Percentiles rank a stretch among this genome's conserved stretches.
These are phyloP conservation scores for Pogonomyrmex californicus DNA, from an alignment of 1,140 invertebrate genomes.

Conservation along the genomic window DNA sequence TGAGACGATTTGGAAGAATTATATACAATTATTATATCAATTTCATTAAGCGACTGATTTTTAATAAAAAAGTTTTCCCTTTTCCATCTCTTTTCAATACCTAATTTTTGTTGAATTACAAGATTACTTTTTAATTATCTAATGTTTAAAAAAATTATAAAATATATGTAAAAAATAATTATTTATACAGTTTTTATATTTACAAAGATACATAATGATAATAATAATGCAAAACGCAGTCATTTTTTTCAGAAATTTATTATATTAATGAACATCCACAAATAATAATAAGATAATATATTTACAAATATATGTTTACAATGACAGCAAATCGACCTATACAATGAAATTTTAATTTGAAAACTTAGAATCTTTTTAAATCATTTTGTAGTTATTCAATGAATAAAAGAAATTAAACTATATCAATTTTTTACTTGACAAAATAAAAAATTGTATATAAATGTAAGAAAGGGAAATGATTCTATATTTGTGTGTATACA, in stretches of 20 bases:
- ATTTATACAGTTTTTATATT: conserved; percentile 61
- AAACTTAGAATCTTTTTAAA: background rate
- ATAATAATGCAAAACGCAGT: conserved; percentile 66
- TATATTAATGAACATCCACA: conserved; percentile 39
- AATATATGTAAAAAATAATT: conserved; percentile 12
- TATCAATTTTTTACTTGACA: conserved; percentile 37
- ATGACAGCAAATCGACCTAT: conserved; percentile 15
- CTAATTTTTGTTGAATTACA: background rate
- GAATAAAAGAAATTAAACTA: conserved; percentile 10
- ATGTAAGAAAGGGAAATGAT: conserved; percentile 5
- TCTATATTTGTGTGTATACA: background rate
- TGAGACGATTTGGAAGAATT: conserved; percentile 83
- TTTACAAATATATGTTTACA: conserved; percentile 52
- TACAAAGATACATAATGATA: conserved; percentile 54
- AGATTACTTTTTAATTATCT: background rate
- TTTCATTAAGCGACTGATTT: conserved; percentile 84
- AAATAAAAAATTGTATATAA: conserved; percentile 59
- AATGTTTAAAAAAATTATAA: conserved; percentile 10
- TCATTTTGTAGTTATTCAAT: background rate
- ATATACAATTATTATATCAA: conserved; percentile 86
- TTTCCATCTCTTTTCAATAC: conserved; percentile 50
- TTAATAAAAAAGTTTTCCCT: conserved; percentile 76
- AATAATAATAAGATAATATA: conserved; percentile 49
- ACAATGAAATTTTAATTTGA: background rate
- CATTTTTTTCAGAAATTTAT: conserved; percentile 57